A percentile compares a stretch with the other conserved stretches of the same genome.
Conservation (phyloP, 1,140 invertebrate species). For the Penaeus vannamei region DNA sequence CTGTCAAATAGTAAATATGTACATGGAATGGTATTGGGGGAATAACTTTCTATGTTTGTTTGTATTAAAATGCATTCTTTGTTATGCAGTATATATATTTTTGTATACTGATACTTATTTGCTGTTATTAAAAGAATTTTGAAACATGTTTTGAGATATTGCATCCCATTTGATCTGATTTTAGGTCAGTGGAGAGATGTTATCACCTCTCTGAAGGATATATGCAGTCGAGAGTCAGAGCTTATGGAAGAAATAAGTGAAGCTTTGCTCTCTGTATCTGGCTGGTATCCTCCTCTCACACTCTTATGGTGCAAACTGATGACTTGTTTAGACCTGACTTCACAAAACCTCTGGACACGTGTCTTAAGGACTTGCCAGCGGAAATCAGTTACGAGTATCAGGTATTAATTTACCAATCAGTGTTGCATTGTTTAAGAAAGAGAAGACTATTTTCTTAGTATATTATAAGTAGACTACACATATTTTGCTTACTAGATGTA, state of each 20-base stretch:
- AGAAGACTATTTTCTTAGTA: neutral
- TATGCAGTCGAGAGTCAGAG: constrained; percentile 49
- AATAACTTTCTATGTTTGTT: neutral
- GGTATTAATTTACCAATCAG: neutral
- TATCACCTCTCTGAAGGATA: constrained; percentile 54
- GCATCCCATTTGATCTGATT: neutral
- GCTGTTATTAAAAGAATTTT: neutral
- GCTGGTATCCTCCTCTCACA: constrained; percentile 76
- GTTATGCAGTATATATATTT: neutral
- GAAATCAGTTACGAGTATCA: constrained; percentile 69
- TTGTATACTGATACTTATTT: neutral
- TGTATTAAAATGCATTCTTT: neutral
- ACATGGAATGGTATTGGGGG: no score
- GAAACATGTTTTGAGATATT: no score
- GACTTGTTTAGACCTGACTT: constrained; percentile 79
- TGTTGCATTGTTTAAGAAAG: neutral
- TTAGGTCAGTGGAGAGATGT: constrained; percentile 59
- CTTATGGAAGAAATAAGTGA: constrained; percentile 74
- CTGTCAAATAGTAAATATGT: no score
- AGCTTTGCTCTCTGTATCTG: constrained; percentile 75
- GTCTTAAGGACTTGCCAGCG: constrained; percentile 73
- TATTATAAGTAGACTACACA: neutral
- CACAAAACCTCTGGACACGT: constrained; percentile 78
- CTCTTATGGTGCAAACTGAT: constrained; percentile 83
- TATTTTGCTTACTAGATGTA: no score